Conservation (phyloP, 2,888 invertebrate species). For the Pyrochroa serraticornis region DNA sequence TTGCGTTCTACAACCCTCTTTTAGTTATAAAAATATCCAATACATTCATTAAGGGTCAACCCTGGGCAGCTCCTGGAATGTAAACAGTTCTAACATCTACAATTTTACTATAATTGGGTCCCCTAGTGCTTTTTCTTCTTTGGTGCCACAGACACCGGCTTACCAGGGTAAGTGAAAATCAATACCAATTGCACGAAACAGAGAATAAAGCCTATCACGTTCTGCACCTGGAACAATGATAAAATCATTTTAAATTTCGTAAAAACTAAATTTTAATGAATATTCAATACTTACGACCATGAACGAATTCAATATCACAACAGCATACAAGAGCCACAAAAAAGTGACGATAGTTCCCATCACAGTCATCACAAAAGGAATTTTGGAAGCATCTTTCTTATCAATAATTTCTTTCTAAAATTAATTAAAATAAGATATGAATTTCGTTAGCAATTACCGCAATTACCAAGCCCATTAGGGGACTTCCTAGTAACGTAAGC, state of each 20-base stretch:
- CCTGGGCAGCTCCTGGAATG: too few species aligned
- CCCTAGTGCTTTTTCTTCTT: constrained; percentile 32
- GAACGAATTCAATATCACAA: constrained; percentile 76
- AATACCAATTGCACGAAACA: constrained; percentile 69
- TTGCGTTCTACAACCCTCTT: too few species aligned
- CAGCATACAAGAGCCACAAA: constrained; percentile 82
- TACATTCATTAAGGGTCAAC: too few species aligned
- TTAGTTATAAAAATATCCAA: too few species aligned
- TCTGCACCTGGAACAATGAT: constrained; percentile 69
- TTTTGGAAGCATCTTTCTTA: constrained; percentile 80
- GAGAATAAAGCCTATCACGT: constrained; percentile 67
- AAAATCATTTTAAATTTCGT: not conserved
- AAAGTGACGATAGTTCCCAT: constrained; percentile 79
- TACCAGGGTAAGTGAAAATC: constrained; percentile 70
- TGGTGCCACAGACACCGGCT: constrained; percentile 2
- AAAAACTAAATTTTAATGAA: not conserved
- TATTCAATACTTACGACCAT: constrained; percentile 69
- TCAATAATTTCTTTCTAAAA: constrained; percentile 77
- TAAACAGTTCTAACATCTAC: too few species aligned
- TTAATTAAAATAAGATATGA: constrained; percentile 8
- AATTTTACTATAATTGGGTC: not conserved
- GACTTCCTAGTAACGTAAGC: constrained; percentile 71
- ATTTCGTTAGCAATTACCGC: not conserved
- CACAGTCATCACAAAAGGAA: constrained; percentile 88
- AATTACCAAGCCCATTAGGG: constrained; percentile 72